Evolutionary conservation across 2,888 invertebrate genomes (phyloP).

Genomic region (Catocala sponsa): DNA sequence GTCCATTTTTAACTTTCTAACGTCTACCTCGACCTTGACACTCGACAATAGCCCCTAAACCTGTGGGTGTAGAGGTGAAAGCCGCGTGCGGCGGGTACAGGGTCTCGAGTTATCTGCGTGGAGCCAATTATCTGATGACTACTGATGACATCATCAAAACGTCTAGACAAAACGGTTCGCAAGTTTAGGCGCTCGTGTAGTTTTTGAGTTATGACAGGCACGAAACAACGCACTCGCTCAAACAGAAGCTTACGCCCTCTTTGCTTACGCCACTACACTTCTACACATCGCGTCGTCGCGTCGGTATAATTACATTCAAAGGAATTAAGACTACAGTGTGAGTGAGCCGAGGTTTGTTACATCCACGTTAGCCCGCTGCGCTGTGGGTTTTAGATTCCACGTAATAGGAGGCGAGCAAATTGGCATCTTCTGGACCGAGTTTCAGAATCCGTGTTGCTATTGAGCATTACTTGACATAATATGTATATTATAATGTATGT

Average conservation of each 20-base stretch:
- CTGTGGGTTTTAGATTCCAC: too few relatives aligned
- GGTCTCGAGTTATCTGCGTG: slow-evolving; percentile 31
- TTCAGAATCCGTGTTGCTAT: too few relatives aligned
- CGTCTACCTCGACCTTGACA: slow-evolving; percentile 24
- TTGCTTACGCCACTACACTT: too few relatives aligned
- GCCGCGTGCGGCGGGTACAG: slow-evolving; percentile 24
- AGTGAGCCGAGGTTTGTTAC: too few relatives aligned
- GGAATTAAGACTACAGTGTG: too few relatives aligned
- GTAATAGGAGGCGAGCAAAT: too few relatives aligned
- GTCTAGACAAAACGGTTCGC: slow-evolving; percentile 37
- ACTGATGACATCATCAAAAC: slow-evolving; percentile 42
- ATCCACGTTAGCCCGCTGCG: too few relatives aligned
- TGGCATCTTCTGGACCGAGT: too few relatives aligned
- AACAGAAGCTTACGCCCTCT: too few relatives aligned
- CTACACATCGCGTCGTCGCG: not conserved
- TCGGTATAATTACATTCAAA: too few relatives aligned
- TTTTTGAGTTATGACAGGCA: not conserved
- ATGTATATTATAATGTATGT: too few relatives aligned
- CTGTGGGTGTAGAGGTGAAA: slow-evolving; percentile 32
- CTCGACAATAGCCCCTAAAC: slow-evolving; percentile 13
- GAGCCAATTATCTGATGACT: slow-evolving; percentile 41
- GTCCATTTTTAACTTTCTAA: slow-evolving; percentile 50
- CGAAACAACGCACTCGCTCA: not conserved
- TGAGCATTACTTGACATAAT: too few relatives aligned
- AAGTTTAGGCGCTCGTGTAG: slow-evolving; percentile 24